A percentile compares a stretch with the other conserved stretches of the same genome.
Evolutionary conservation across 1,140 invertebrate genomes (phyloP).

Genomic region (Magallana angulata): DNA sequence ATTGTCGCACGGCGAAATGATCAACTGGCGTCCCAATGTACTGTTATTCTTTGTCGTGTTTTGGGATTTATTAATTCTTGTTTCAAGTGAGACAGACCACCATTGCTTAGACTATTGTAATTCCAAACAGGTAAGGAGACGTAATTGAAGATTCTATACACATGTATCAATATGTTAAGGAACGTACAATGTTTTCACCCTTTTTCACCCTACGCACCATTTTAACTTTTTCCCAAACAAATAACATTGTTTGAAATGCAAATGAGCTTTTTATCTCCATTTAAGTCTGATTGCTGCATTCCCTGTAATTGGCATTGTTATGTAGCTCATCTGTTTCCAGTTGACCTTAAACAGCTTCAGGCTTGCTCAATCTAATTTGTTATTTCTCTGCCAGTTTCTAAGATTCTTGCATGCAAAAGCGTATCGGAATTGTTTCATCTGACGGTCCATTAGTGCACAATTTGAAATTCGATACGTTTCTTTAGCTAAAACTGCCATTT

Average conservation of each 20-base stretch:
- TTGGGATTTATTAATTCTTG: not conserved
- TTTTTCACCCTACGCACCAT: not conserved
- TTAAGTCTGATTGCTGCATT: not conserved
- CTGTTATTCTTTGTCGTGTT: not conserved
- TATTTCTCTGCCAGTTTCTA: not conserved
- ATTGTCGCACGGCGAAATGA: not conserved
- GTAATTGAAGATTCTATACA: not conserved
- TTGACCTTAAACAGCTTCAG: slow-evolving; percentile 1
- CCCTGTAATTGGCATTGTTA: not conserved
- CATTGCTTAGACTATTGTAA: slow-evolving; percentile 1
- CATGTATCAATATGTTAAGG: not conserved
- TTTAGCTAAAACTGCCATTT: no score
- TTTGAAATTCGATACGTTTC: not conserved
- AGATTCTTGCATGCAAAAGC: not conserved
- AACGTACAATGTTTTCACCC: not conserved
- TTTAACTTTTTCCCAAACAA: not conserved
- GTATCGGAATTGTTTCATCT: not conserved
- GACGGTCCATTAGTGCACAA: not conserved
- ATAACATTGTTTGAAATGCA: slow-evolving; percentile 6
- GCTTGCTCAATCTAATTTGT: not conserved
- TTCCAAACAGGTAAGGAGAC: not conserved
- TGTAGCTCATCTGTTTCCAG: not conserved
- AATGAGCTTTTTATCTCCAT: slow-evolving; percentile 7
- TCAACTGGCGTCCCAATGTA: not conserved
- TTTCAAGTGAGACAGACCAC: not conserved